Conservation (phyloP, 2,888 invertebrate genomes). For the Drosophila robusta region DNA sequence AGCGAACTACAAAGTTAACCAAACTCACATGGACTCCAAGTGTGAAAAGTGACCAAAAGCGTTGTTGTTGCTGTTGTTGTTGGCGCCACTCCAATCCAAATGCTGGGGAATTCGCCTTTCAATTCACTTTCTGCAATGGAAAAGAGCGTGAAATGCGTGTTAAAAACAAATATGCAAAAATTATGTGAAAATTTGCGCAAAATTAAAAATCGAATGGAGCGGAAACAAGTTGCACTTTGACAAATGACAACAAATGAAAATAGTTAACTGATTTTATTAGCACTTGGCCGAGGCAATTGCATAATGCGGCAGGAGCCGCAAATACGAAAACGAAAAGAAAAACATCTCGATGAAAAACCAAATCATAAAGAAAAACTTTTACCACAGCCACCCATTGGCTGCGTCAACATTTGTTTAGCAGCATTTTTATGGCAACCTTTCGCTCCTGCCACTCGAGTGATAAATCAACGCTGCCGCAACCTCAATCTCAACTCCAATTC, state of each 20-base stretch:
- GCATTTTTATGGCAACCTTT: slow-evolving; percentile 75
- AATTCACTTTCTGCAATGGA: slow-evolving; percentile 62
- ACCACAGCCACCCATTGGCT: slow-evolving; percentile 42
- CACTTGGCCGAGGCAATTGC: slow-evolving; percentile 66
- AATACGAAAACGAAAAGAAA: neutral
- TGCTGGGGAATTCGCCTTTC: slow-evolving; percentile 45
- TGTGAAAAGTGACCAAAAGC: slow-evolving; percentile 56
- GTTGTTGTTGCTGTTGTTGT: neutral
- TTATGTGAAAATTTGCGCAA: slow-evolving; percentile 23
- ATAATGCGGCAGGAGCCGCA: slow-evolving; percentile 49
- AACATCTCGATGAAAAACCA: neutral
- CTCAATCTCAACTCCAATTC: slow-evolving; percentile 41
- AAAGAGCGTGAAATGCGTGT: slow-evolving; percentile 63
- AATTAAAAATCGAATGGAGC: slow-evolving; percentile 52
- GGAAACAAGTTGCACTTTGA: slow-evolving; percentile 56
- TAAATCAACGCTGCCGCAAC: slow-evolving; percentile 66
- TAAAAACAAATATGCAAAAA: slow-evolving; percentile 60
- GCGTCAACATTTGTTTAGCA: slow-evolving; percentile 71
- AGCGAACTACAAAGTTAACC: slow-evolving; percentile 51
- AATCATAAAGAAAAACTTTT: slow-evolving; percentile 62
- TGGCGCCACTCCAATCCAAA: slow-evolving; percentile 33
- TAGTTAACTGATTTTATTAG: slow-evolving; percentile 72
- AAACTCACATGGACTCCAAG: slow-evolving; percentile 54
- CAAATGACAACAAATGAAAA: slow-evolving; percentile 65
- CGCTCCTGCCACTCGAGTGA: slow-evolving; percentile 63